phyloP scores from a whole-genome alignment of 2,888 invertebrate genomes.

The Serrognathus titanus region DNA sequence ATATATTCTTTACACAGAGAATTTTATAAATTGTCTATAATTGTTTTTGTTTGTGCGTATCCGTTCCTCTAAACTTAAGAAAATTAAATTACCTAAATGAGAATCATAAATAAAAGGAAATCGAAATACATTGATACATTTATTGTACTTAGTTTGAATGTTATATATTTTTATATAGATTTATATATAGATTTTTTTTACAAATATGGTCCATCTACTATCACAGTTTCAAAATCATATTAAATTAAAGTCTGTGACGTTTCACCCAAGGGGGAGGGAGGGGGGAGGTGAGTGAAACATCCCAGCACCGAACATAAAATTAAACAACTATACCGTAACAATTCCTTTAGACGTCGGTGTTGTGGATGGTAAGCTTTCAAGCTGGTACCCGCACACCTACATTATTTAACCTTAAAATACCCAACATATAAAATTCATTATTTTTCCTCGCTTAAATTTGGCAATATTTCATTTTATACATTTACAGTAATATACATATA shows the following conservation, averaged over 20 bases:
- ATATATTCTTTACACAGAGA: background rate
- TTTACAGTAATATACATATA: conserved; percentile 10
- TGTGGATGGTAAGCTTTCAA: background rate
- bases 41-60: background rate
- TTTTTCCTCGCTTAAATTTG: background rate
- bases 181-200: conserved; percentile 38
- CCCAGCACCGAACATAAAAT: conserved; percentile 10
- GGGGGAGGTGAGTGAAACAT: background rate
- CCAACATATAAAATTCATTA: conserved; percentile 1
- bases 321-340: conserved; percentile 32
- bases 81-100: background rate
- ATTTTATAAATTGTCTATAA: background rate
- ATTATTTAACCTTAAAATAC: background rate
- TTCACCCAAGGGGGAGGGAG: background rate
- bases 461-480: conserved; percentile 2
- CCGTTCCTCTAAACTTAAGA: background rate
- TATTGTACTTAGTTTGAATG: conserved; percentile 45
- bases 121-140: conserved; percentile 40
- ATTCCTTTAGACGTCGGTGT: conserved; percentile 35
- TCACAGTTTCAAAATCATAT: conserved; percentile 50
- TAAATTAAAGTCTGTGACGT: conserved; percentile 25
- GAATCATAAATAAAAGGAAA: background rate
- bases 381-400: background rate
- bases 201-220: conserved; percentile 52
- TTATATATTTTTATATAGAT: conserved; percentile 7